Evolutionary conservation across 2,888 invertebrate species (phyloP), one percentile per base, ranked within the genome.

Genomic region (Drosophila suboccidentalis): DNA sequence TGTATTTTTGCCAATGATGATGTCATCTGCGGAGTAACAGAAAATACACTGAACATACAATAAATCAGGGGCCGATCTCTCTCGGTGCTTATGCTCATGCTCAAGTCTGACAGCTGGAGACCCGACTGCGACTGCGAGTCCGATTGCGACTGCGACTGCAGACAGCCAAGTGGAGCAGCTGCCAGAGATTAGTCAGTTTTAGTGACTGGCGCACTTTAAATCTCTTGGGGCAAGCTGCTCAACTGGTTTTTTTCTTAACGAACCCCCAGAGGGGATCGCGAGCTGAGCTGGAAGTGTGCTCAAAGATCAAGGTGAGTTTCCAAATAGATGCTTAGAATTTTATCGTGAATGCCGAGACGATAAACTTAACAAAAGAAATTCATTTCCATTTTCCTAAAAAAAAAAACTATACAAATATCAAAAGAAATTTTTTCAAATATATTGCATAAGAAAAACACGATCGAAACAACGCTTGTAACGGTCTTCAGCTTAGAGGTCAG

Each of bases 161-260:
- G 53, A 61, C 39, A 51, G 49, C 54, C 44, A 65, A 77, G 79
- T 81, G 69, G 77, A 79, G 85, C 82, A 86, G 86, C 86, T 89
- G 89, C 79, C 89, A 76, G 72, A 87, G 85, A 86, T 87, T 87
- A 89, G 82, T 89, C 89, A 87, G 84, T 55, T 58, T 71, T 67
- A 72, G 63, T 63, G 66, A 73, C 65, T 71, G 80, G 66, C 74
- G 77, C 84, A 79, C 77, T 77, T 76, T 61, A 82, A 75, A 71
- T 69, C 75, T 54, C 63, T 61, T 46, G 71, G 75, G 49, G 51
- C 65, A 75, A 75, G 86, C 75, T 51, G 77, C 70, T 67, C 72
- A 75, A 85, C 84, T 75, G 88, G 88, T 88, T 85, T 82, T 50
- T 75, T 54, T 54, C n/a, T 36, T 0, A 4, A 3, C 26, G 5